phyloP scores from a whole-genome alignment of 2,113 vertebrate genomes.

The Polypterus bichir region DNA sequence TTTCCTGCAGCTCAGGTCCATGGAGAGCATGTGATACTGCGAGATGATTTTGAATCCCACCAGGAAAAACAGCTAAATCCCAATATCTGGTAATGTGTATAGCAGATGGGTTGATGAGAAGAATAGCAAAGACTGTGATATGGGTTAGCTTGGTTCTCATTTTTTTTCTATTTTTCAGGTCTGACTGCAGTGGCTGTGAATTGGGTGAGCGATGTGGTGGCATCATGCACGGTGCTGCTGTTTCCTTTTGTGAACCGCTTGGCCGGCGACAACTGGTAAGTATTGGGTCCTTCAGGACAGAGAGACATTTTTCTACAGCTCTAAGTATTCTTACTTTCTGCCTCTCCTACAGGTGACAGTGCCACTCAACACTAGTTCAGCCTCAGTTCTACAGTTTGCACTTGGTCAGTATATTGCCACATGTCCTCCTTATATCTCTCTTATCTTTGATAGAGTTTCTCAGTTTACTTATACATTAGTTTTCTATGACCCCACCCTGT shows the following conservation, averaged over 20 bases:
- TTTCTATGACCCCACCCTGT: too few relatives aligned
- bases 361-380: conserved; percentile 85
- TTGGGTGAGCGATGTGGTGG: conserved; percentile 78
- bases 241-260: conserved; percentile 85
- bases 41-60: conserved; percentile 92
- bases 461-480: too few relatives aligned
- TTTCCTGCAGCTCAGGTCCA: conserved; percentile 74
- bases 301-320: neutral
- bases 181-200: conserved; percentile 75
- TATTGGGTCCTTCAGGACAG: conserved; percentile 9
- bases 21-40: conserved; percentile 72
- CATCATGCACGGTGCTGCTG: conserved; percentile 77
- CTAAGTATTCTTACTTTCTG: conserved; percentile 15
- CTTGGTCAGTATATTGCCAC: conserved; percentile 64
- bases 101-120: neutral
- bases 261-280: conserved; percentile 85
- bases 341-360: conserved; percentile 59
- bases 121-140: neutral
- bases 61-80: conserved; percentile 71
- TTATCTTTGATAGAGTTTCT: too few relatives aligned
- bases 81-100: conserved; percentile 73
- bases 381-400: conserved; percentile 89
- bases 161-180: conserved; percentile 53
- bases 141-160: neutral
- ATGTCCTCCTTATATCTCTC: too few relatives aligned